Percentiles rank a stretch among this genome's conserved stretches.
Conservation (phyloP, 2,888 invertebrate genomes). For the Drosophila meridiana region DNA sequence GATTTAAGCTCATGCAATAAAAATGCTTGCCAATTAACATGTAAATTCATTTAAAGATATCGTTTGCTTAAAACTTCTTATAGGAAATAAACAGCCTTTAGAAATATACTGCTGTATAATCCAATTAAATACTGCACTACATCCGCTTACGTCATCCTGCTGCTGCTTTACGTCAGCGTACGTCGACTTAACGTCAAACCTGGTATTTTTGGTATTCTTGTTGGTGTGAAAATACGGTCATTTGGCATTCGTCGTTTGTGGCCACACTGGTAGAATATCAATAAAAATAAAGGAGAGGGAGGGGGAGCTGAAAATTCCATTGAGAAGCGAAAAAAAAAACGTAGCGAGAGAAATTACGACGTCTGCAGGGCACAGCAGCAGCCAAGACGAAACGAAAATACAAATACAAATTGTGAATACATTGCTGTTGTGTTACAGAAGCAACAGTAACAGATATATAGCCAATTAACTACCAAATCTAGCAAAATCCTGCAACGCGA, state of each 20-base stretch:
- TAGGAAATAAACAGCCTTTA: too few species aligned
- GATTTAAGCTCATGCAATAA: neutral
- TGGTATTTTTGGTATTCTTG: constrained; percentile 33
- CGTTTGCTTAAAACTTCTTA: too few species aligned
- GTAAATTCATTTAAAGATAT: too few species aligned
- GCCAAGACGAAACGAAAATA: constrained; percentile 54
- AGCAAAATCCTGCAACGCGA: constrained; percentile 51
- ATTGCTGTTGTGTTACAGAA: constrained; percentile 59
- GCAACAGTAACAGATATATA: constrained; percentile 26
- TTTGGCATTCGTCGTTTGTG: neutral
- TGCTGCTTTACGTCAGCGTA: constrained; percentile 1
- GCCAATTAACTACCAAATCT: constrained; percentile 38
- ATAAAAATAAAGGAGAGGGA: constrained; percentile 60
- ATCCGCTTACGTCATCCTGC: constrained; percentile 33
- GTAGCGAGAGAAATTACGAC: constrained; percentile 77
- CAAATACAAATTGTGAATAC: constrained; percentile 54
- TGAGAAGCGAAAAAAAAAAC: constrained; percentile 64
- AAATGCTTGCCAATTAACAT: neutral
- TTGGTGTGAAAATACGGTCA: constrained; percentile 2
- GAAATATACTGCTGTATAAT: neutral
- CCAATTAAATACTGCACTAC: neutral
- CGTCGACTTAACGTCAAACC: constrained; percentile 6
- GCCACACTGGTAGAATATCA: constrained; percentile 59
- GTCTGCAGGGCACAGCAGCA: constrained; percentile 59
- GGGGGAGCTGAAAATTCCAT: constrained; percentile 69